These are phyloP conservation scores for Nomada ferruginata DNA, from an alignment of 2,888 invertebrate genomes.

Conservation along the genomic window DNA sequence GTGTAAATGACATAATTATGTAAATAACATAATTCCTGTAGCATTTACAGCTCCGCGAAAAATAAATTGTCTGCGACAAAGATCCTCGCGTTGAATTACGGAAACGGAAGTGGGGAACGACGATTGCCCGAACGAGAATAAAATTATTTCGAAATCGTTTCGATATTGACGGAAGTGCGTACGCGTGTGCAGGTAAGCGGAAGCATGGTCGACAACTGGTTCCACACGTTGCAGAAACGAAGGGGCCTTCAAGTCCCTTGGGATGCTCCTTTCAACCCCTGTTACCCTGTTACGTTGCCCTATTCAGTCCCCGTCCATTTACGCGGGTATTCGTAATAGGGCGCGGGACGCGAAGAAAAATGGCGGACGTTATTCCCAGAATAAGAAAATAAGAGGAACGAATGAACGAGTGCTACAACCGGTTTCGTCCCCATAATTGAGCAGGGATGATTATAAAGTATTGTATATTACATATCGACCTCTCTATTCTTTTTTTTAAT, in stretches of 20 bases:
- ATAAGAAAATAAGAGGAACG: no score
- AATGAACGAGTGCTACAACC: no score
- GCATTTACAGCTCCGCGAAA: no score
- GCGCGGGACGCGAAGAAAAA: background rate
- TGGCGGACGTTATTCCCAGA: background rate
- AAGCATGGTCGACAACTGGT: conserved; percentile 39
- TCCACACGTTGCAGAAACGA: conserved; percentile 48
- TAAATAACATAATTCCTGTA: no score
- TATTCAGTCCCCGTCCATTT: conserved; percentile 84
- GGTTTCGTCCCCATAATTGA: no score
- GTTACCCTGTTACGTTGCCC: conserved; percentile 82
- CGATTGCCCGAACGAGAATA: background rate
- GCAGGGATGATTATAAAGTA: no score
- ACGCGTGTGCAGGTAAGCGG: conserved; percentile 18
- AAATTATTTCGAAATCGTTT: background rate
- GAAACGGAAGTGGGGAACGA: no score
- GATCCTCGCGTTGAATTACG: no score
- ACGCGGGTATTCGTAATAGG: conserved; percentile 69
- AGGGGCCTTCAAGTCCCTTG: conserved; percentile 74
- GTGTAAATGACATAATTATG: no score
- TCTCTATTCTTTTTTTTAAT: no score
- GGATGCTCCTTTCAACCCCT: conserved; percentile 74
- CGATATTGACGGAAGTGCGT: background rate
- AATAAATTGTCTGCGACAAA: no score
- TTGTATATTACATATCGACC: no score